Evolutionary conservation across 2,113 vertebrate genomes (phyloP).

Genomic region (Thymallus thymallus): DNA sequence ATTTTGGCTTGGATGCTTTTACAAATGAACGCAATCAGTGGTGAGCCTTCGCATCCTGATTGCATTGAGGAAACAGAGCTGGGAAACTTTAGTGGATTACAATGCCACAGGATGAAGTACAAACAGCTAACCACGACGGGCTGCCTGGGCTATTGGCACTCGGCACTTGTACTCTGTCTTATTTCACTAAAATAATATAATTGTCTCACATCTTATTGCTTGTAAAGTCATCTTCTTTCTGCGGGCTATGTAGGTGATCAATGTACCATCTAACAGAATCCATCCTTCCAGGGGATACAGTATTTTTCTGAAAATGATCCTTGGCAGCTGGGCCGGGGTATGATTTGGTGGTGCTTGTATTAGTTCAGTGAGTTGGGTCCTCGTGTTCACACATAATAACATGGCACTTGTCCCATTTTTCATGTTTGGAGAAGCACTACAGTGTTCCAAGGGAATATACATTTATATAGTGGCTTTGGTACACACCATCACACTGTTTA

Average conservation of each 20-base stretch:
- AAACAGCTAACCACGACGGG: slow-evolving; percentile 76
- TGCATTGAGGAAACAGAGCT: slow-evolving; percentile 93
- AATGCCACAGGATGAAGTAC: slow-evolving; percentile 93
- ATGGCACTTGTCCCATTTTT: slow-evolving; percentile 63
- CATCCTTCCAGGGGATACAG: slow-evolving; percentile 87
- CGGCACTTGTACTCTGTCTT: slow-evolving; percentile 87
- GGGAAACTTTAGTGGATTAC: slow-evolving; percentile 96
- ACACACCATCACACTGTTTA: slow-evolving; percentile 1
- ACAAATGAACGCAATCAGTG: slow-evolving; percentile 99
- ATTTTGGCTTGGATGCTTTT: slow-evolving; percentile 99
- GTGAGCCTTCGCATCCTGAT: slow-evolving; percentile 98
- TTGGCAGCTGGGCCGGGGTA: slow-evolving; percentile 61
- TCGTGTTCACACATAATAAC: slow-evolving; percentile 65
- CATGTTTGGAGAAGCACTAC: slow-evolving; percentile 56
- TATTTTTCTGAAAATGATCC: slow-evolving; percentile 86
- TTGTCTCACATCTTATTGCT: slow-evolving; percentile 92
- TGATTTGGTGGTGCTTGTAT: slow-evolving; percentile 66
- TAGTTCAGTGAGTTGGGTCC: slow-evolving; percentile 76
- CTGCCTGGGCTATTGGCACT: slow-evolving; percentile 80
- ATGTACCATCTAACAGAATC: slow-evolving; percentile 90
- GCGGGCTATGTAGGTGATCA: slow-evolving; percentile 88
- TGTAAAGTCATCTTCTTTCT: slow-evolving; percentile 90
- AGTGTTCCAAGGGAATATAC: slow-evolving; percentile 51
- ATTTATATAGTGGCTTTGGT: slow-evolving; percentile 53
- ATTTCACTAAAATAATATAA: slow-evolving; percentile 99